These are phyloP conservation scores for Callopanchax toddi DNA, from an alignment of 2,113 vertebrate species.

Conservation along the genomic window DNA sequence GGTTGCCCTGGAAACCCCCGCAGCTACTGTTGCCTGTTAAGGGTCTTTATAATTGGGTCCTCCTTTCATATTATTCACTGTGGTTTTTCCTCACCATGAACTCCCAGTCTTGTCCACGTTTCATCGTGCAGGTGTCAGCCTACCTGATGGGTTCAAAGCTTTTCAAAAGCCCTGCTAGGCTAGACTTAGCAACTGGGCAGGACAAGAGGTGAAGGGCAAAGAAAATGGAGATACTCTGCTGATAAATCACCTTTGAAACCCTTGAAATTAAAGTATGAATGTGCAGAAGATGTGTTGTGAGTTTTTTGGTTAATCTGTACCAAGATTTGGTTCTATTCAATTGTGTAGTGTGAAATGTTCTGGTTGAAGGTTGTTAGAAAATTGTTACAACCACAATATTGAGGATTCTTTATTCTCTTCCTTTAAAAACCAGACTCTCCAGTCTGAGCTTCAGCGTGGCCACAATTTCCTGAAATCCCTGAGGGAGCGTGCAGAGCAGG, in stretches of 20 bases:
- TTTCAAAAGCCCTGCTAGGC: conserved; percentile 42
- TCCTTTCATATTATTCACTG: conserved; percentile 74
- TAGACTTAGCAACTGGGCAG: conserved; percentile 20
- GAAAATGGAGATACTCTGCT: conserved; percentile 22
- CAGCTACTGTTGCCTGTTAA: conserved; percentile 68
- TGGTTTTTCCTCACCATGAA: conserved; percentile 62
- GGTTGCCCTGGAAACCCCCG: conserved; percentile 76
- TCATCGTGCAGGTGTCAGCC: conserved; percentile 62
- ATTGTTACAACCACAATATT: neutral
- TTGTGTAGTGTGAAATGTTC: neutral
- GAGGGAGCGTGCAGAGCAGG: conserved; percentile 87
- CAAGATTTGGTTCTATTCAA: neutral
- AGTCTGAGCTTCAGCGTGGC: conserved; percentile 89
- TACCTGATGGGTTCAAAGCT: conserved; percentile 76
- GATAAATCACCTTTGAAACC: conserved; percentile 31
- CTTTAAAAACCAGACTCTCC: conserved; percentile 69
- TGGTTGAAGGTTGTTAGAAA: conserved; percentile 7
- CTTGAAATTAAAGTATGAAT: conserved; percentile 2
- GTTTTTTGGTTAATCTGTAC: neutral
- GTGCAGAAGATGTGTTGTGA: conserved; percentile 3
- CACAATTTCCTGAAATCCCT: conserved; percentile 90
- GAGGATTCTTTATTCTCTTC: conserved; percentile 25
- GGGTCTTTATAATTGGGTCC: conserved; percentile 80
- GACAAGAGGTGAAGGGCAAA: conserved; percentile 57
- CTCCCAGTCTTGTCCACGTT: conserved; percentile 50